Evolutionary conservation across 2,888 invertebrate species (phyloP).

Genomic region (Dryocosmus kuriphilus): DNA sequence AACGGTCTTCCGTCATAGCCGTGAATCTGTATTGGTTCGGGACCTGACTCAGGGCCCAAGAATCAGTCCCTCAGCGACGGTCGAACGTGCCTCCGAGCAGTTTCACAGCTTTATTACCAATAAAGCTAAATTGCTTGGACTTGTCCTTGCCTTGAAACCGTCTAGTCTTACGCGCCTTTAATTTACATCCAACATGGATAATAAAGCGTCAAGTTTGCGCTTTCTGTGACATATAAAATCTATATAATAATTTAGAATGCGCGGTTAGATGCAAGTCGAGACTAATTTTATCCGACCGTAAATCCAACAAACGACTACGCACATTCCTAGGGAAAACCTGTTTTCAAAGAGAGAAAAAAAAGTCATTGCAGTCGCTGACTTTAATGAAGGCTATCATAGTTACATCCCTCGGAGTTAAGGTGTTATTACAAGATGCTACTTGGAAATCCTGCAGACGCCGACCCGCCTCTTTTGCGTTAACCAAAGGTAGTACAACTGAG

Average conservation of each 20-base stretch:
- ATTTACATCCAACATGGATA: not conserved
- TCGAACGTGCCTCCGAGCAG: slow-evolving; percentile 71
- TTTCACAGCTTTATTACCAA: slow-evolving; percentile 72
- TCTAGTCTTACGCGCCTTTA: slow-evolving; percentile 43
- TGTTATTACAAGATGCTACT: slow-evolving; percentile 37
- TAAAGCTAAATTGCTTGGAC: slow-evolving; percentile 66
- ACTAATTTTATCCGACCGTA: slow-evolving; percentile 63
- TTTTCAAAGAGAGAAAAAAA: slow-evolving; percentile 62
- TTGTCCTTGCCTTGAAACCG: slow-evolving; percentile 54
- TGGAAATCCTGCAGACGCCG: not conserved
- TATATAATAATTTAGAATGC: slow-evolving; percentile 50
- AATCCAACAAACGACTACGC: slow-evolving; percentile 67
- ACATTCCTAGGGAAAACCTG: slow-evolving; percentile 71
- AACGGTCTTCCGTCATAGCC: slow-evolving; percentile 66
- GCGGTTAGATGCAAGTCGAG: slow-evolving; percentile 60
- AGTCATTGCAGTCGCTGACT: slow-evolving; percentile 40
- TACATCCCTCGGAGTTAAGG: slow-evolving; percentile 39
- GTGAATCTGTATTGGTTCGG: slow-evolving; percentile 49
- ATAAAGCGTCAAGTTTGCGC: not conserved
- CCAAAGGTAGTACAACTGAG: not conserved
- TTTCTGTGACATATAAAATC: not conserved
- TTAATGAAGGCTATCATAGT: slow-evolving; percentile 43
- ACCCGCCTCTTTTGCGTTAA: not conserved
- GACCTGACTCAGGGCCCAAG: slow-evolving; percentile 52
- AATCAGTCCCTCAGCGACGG: slow-evolving; percentile 50